A percentile compares a stretch with the other conserved stretches of the same genome.
Conservation (phyloP, 2,797 vertebrate genomes). For the Eupleurogrammus muticus region DNA sequence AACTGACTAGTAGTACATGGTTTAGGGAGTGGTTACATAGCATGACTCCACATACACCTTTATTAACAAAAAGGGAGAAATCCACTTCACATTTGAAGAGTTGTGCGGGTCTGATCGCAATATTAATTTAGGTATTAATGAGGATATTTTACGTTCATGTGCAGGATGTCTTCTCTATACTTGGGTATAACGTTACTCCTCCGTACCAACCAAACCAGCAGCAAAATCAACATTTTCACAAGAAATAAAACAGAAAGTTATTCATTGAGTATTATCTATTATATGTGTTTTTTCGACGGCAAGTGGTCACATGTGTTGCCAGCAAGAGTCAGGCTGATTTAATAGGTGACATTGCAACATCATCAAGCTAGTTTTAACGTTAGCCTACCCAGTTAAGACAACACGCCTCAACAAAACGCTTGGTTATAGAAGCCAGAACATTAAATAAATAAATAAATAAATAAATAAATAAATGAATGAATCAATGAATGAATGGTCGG, state of each 20-base stretch:
- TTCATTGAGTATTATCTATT: too few relatives aligned
- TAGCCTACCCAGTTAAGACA: too few relatives aligned
- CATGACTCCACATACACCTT: not conserved
- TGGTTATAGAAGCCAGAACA: too few relatives aligned
- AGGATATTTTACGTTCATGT: not conserved
- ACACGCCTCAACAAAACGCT: too few relatives aligned
- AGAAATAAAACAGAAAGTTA: not conserved
- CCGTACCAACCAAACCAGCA: not conserved
- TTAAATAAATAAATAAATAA: not conserved
- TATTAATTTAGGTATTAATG: not conserved
- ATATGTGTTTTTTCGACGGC: not conserved
- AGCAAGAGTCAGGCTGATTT: not conserved
- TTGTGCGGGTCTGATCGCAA: not conserved
- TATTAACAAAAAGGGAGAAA: too few relatives aligned
- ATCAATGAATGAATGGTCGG: fast-evolving
- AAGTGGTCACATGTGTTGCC: not conserved
- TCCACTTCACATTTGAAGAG: not conserved
- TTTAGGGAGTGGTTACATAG: not conserved
- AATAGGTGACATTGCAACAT: constrained; percentile 8
- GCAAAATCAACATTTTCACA: not conserved
- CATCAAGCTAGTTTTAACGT: constrained; percentile 3
- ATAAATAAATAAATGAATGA: not conserved
- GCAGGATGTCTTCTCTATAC: not conserved
- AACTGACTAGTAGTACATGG: not conserved
- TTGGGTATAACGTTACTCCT: too few relatives aligned